Conservation (phyloP, 2,888 invertebrate genomes). For the Spisula subtruncata region DNA sequence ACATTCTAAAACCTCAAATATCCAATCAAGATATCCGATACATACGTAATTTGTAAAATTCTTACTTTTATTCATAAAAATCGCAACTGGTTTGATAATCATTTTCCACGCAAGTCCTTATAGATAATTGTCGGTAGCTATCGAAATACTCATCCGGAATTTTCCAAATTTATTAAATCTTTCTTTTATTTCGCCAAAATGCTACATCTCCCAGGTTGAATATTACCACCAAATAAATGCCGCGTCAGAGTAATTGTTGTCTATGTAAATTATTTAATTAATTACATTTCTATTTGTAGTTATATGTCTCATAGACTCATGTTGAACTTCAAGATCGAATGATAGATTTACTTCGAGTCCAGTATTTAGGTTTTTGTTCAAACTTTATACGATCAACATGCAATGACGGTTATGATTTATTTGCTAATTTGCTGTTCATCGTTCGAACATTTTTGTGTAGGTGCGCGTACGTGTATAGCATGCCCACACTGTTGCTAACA, state of each 20-base stretch:
- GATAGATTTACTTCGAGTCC: neutral
- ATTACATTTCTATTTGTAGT: neutral
- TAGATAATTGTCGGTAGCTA: neutral
- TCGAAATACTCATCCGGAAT: neutral
- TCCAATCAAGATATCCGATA: neutral
- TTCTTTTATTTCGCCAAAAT: neutral
- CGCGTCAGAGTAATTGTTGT: neutral
- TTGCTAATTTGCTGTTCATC: neutral
- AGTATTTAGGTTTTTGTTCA: neutral
- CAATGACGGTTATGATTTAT: neutral
- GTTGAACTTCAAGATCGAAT: neutral
- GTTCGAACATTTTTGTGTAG: neutral
- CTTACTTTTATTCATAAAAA: neutral
- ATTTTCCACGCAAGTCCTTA: neutral
- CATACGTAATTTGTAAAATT: no score
- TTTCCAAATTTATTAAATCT: neutral
- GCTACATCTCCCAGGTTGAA: neutral
- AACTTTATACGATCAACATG: neutral
- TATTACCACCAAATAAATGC: neutral
- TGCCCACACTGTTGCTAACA: neutral
- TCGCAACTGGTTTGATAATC: neutral
- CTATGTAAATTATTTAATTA: neutral
- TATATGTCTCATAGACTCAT: neutral
- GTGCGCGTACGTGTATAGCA: neutral
- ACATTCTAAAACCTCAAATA: neutral